Evolutionary conservation across 1,140 invertebrate species (phyloP), one percentile per base, ranked within the genome.

Genomic region (Hestina assimilis): DNA sequence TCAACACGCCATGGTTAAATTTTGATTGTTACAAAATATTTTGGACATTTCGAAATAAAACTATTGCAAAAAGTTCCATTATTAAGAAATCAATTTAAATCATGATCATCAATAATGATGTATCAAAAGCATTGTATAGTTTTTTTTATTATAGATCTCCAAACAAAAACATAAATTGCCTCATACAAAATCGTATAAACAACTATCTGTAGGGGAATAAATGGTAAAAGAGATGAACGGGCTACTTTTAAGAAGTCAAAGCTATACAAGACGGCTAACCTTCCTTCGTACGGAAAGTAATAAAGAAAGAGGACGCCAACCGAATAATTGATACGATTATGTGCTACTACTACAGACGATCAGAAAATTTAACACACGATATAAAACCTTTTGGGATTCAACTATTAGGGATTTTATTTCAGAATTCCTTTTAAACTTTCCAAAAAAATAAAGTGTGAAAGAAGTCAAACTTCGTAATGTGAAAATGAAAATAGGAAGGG

Each of bases 311-410:
- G 68, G 69, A 81, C 73, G 72, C 76, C 75, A 75, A 69, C 71
- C 78, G 75, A 83, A 81, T 83, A 81, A 81, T 83, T 80, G 73
- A 83, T 81, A 78, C 75, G 66, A 75, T 79, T 79, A 80, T 79
- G 69, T 75, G 68, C 71, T 75, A 77, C 72, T 68, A 69, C 66
- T 72, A 59, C 60, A 58, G 50, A 63, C 38, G 51, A 59, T 8
- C 14, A 17, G 8, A 8, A 5, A 15, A 15, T 3, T 8, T 19
- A 38, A 19, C 7, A 17, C 15, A 8, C 14, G 9, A 17, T 8
- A 1, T 8, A 7, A 4, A 0, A 7, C 1, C 15, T 17, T 12
- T 11, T 31, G n/a, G 9, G 19, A 15, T 7, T 35, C n/a, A n/a
- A 17, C 0, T 6, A 17, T 17, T 17, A 35, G n/a, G n/a, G n/a